Evolutionary conservation across 2,797 vertebrate genomes (phyloP).

Genomic region (Dipus sagitta): DNA sequence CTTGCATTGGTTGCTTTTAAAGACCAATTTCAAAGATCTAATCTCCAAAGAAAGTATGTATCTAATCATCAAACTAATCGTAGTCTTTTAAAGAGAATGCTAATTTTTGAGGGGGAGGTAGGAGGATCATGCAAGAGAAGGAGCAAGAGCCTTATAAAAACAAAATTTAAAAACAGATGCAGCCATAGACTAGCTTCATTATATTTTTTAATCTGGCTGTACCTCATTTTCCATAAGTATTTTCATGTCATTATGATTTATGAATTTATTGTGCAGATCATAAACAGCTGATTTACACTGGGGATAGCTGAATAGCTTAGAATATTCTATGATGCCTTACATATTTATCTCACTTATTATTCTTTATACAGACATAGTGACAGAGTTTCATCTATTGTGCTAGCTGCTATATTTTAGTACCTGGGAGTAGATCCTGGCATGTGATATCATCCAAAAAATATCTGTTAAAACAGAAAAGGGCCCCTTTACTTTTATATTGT

Average conservation of each 20-base stretch:
- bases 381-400: not conserved
- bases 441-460: not conserved
- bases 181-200: not conserved
- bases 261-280: not conserved
- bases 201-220: not conserved
- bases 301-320: not conserved
- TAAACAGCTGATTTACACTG: not conserved
- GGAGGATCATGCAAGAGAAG: not conserved
- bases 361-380: not conserved
- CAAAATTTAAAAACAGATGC: not conserved
- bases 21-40: not conserved
- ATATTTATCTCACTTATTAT: conserved; percentile 7
- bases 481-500: not conserved
- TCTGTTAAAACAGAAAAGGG: not conserved
- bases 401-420: not conserved
- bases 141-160: not conserved
- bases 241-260: not conserved
- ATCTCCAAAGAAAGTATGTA: not conserved
- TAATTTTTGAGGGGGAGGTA: not conserved
- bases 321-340: not conserved
- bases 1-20: not conserved
- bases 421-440: not conserved
- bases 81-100: not conserved
- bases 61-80: not conserved
- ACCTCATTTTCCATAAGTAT: not conserved